A percentile compares a stretch with the other conserved stretches of the same genome.
phyloP scores from a whole-genome alignment of 1,140 invertebrate species.

The Caerostris darwini region DNA sequence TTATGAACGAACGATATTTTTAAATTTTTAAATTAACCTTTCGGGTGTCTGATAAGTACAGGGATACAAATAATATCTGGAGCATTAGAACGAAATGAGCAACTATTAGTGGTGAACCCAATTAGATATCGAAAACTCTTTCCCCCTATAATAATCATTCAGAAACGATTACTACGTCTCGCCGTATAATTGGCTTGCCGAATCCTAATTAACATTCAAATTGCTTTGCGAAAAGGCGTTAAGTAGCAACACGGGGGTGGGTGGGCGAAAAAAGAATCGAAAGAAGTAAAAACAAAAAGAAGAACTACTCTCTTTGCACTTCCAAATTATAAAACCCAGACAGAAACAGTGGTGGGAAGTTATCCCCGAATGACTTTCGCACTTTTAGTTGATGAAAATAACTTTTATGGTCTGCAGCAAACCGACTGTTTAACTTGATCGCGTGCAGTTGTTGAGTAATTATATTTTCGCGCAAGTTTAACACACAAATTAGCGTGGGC shows the following conservation, averaged over 20 bases:
- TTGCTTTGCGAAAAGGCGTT: neutral
- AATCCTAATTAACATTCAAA: slow-evolving; percentile 37
- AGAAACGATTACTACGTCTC: neutral
- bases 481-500: slow-evolving; percentile 55
- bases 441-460: slow-evolving; percentile 57
- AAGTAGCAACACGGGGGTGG: neutral
- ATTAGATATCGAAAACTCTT: slow-evolving; percentile 1
- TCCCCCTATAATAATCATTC: slow-evolving; percentile 24
- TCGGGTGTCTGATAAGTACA: neutral
- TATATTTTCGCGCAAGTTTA: slow-evolving; percentile 68
- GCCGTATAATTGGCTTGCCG: slow-evolving; percentile 32
- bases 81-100: neutral
- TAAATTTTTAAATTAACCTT: too few relatives aligned
- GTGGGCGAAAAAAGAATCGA: neutral
- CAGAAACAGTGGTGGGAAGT: neutral
- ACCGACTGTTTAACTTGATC: slow-evolving; percentile 39
- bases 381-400: slow-evolving; percentile 30
- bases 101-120: slow-evolving; percentile 25
- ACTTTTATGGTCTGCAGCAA: slow-evolving; percentile 26
- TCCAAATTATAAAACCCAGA: neutral
- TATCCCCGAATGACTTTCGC: slow-evolving; percentile 35
- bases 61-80: neutral
- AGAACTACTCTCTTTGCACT: neutral
- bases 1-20: too few relatives aligned
- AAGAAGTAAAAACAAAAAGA: neutral